Evolutionary conservation across 2,113 vertebrate species (phyloP), one percentile per base, ranked within the genome.

Genomic region (Pelusios castaneus): DNA sequence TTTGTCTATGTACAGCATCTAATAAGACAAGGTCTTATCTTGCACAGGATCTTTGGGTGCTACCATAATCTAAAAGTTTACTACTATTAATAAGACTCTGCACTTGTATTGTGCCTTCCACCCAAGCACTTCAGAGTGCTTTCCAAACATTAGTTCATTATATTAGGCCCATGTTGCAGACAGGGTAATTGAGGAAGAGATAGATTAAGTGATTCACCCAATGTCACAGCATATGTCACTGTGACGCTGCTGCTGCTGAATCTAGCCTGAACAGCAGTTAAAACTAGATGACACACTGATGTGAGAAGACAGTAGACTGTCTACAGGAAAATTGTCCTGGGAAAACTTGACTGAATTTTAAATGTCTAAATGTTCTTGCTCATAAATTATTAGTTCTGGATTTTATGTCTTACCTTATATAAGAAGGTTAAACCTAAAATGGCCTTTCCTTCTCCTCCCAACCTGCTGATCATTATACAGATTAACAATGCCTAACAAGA

Each of bases 191-290:
- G 86, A 96, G 92, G 92, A 95, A 89, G 82, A 90, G 88, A 76
- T 79, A 43, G 80, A 94, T 94, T 92, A 88, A 1, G 2, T 92
- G 94, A 95, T 79, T 96, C 89, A 95, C 43, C n/a, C 38, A 89
- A 94, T 91, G 85, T 91, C 89, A 81, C 7, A 52, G 31, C 38
- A 49, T 83, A 79, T 45, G 86, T 60, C 60, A 38, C 89, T 29
- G 47, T 45, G 56, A 89, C 90, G 70, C 82, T 94, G 89, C 91
- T 91, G 70, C 84, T 94, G 89, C 93, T 93, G 93, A 91, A 70
- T 63, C 86, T 63, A n/a, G 34, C 24, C 84, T 80, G 88, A 88
- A 91, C 92, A 94, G 93, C 92, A 94, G 52, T 79, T 95, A 93
- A 96, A 96, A 95, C 82, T 67, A 83, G 84, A 83, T 85, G 16